Conservation (phyloP, 2,113 vertebrate genomes). For the Ranitomeya imitator region DNA sequence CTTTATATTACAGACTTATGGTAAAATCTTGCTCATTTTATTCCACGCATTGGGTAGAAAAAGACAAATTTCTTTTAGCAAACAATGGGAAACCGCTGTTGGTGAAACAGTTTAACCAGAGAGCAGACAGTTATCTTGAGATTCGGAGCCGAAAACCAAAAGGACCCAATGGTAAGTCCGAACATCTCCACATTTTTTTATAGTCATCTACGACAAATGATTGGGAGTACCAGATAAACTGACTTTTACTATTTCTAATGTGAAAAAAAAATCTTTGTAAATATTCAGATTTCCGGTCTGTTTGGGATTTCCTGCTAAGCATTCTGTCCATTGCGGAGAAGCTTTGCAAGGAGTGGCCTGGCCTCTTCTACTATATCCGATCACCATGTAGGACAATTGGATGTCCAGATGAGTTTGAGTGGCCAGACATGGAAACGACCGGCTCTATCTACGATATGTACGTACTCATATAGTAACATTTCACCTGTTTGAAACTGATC, state of each 20-base stretch:
- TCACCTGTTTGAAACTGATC: neutral
- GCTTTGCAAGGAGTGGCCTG: constrained; percentile 68
- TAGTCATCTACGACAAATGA: neutral
- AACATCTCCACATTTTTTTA: neutral
- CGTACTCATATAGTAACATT: neutral
- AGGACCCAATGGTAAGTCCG: constrained; percentile 53
- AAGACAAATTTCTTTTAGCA: constrained; percentile 65
- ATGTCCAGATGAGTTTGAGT: constrained; percentile 65
- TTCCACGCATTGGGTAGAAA: constrained; percentile 68
- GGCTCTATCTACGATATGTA: constrained; percentile 41
- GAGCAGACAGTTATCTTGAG: constrained; percentile 70
- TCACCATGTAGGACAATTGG: constrained; percentile 59
- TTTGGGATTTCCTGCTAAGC: constrained; percentile 68
- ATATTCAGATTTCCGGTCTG: constrained; percentile 61
- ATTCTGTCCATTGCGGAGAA: constrained; percentile 62
- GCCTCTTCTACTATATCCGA: constrained; percentile 63
- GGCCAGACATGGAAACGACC: constrained; percentile 65
- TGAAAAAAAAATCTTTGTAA: neutral
- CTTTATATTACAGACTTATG: constrained; percentile 64
- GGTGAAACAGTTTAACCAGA: constrained; percentile 65
- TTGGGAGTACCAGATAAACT: neutral
- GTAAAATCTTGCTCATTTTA: constrained; percentile 74
- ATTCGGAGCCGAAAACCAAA: constrained; percentile 67
- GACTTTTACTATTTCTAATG: neutral
- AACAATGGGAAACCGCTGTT: constrained; percentile 67